Evolutionary conservation across 1,140 invertebrate genomes (phyloP).

Genomic region (Nixonia krombeini): DNA sequence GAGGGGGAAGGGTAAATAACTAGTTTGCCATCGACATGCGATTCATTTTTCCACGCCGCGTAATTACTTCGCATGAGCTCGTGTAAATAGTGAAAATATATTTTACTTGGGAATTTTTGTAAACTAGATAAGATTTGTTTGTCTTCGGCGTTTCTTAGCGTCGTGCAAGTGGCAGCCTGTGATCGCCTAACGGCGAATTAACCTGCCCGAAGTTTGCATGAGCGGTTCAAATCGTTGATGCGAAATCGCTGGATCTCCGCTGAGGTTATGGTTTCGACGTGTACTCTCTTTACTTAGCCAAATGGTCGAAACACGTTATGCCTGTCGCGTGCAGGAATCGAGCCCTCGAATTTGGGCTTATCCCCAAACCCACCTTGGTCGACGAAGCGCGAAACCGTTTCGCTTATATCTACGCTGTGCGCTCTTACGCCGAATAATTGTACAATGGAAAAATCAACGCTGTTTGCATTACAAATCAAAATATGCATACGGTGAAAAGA

Average conservation of each 20-base stretch:
- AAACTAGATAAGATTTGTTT: conserved; percentile 10
- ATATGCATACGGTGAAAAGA: conserved; percentile 5
- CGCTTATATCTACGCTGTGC: conserved; percentile 17
- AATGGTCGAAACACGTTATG: conserved; percentile 53
- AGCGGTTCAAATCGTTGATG: conserved; percentile 52
- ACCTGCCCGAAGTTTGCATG: conserved; percentile 51
- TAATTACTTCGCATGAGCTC: no score
- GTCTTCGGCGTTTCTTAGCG: conserved; percentile 45
- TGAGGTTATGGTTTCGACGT: conserved; percentile 53
- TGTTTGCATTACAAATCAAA: conserved; percentile 33
- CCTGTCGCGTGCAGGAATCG: conserved; percentile 45
- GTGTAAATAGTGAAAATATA: no score
- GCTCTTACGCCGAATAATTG: conserved; percentile 26
- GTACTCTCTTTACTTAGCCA: conserved; percentile 46
- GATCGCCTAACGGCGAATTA: conserved; percentile 50
- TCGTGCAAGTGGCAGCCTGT: conserved; percentile 43
- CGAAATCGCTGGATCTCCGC: conserved; percentile 48
- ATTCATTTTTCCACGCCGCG: no score
- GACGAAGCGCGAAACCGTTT: conserved; percentile 43
- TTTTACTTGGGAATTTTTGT: no score
- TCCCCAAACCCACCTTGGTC: conserved; percentile 30
- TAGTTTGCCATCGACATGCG: no score
- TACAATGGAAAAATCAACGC: conserved; percentile 37
- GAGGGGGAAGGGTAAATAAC: no score
- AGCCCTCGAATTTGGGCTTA: conserved; percentile 47